Evolutionary conservation across 1,140 invertebrate species (phyloP).

Genomic region (Oryzaephilus surinamensis): DNA sequence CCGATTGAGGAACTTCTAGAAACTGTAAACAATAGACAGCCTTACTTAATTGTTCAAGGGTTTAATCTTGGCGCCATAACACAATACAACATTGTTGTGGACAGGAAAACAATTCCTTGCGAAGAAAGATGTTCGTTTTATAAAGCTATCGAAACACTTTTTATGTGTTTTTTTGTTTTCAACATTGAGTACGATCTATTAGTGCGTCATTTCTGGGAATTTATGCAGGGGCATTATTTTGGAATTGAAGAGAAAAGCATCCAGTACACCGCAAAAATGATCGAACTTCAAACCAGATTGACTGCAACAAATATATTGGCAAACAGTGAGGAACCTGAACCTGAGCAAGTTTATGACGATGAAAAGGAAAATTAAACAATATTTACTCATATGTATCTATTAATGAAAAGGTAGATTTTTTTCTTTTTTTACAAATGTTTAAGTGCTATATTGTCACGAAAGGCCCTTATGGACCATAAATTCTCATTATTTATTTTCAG

Average conservation of each 20-base stretch:
- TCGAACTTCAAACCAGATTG: conserved; percentile 1
- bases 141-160: conserved; percentile 1
- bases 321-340: no score
- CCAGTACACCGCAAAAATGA: not conserved
- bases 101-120: not conserved
- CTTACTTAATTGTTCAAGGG: not conserved
- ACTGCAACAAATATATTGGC: no score
- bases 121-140: not conserved
- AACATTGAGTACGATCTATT: not conserved
- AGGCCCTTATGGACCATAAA: no score
- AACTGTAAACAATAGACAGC: not conserved
- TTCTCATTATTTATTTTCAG: no score
- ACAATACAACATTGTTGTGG: not conserved
- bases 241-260: not conserved
- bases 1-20: not conserved
- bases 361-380: no score
- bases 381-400: not conserved
- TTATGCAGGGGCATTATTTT: conserved; percentile 1
- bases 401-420: not conserved
- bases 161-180: conserved; percentile 2
- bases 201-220: not conserved
- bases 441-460: not conserved
- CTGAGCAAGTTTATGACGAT: no score
- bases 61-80: not conserved
- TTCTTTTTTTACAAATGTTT: not conserved